Conservation (phyloP, 2,888 invertebrate species). For the Plebejus argus region DNA sequence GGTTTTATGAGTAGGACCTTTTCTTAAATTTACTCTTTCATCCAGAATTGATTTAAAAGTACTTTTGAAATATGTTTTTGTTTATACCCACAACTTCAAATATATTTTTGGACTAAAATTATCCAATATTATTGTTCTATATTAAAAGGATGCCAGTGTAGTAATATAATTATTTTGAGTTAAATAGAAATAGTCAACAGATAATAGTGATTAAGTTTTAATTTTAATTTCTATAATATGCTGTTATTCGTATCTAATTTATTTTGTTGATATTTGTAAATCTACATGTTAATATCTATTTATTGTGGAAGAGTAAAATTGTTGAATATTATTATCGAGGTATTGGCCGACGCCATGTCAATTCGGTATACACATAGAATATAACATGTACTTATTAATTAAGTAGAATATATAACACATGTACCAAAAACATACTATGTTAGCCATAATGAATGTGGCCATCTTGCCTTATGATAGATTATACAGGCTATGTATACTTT, state of each 20-base stretch:
- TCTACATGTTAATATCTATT: conserved; percentile 81
- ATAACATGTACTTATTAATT: conserved; percentile 64
- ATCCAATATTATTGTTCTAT: conserved; percentile 11
- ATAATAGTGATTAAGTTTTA: conserved; percentile 63
- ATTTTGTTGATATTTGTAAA: conserved; percentile 82
- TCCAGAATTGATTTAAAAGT: neutral
- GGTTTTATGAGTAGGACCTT: neutral
- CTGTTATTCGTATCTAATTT: conserved; percentile 78
- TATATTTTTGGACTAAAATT: conserved; percentile 21
- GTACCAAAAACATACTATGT: conserved; percentile 64
- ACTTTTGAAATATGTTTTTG: conserved; percentile 14
- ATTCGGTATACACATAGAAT: conserved; percentile 69
- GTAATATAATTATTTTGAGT: conserved; percentile 74
- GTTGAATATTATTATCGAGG: conserved; percentile 74
- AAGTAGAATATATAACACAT: conserved; percentile 63
- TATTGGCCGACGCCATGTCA: conserved; percentile 55
- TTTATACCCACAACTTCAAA: neutral
- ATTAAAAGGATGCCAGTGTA: conserved; percentile 56
- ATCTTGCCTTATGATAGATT: conserved; percentile 70
- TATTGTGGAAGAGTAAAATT: conserved; percentile 77
- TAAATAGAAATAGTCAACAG: conserved; percentile 65
- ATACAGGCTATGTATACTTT: conserved; percentile 44
- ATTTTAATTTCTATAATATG: conserved; percentile 73
- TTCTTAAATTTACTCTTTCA: neutral
- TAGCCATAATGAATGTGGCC: conserved; percentile 72